Conservation (phyloP, 2,888 invertebrate species). For the Cephonodes hylas region DNA sequence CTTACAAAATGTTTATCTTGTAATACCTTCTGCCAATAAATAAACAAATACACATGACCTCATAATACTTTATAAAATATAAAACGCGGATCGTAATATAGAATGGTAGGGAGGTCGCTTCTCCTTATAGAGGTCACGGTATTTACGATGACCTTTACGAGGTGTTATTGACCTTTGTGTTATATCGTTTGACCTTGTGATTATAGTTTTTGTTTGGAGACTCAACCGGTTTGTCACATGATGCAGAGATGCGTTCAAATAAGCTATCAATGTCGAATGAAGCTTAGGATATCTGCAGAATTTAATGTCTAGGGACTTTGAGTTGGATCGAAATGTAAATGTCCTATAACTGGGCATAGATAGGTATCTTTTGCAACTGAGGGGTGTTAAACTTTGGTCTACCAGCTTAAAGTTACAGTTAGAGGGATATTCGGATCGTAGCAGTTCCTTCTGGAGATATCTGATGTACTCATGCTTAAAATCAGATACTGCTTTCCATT, state of each 20-base stretch:
- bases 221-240: slow-evolving; percentile 6
- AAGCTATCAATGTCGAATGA: background rate
- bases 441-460: too few relatives aligned
- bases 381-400: too few relatives aligned
- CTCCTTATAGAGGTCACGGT: slow-evolving; percentile 11
- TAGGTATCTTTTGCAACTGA: too few relatives aligned
- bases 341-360: too few relatives aligned
- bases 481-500: too few relatives aligned
- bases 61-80: background rate
- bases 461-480: too few relatives aligned
- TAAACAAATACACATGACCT: background rate
- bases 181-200: slow-evolving; percentile 26
- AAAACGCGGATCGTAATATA: background rate
- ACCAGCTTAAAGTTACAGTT: too few relatives aligned
- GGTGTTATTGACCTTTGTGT: slow-evolving; percentile 31
- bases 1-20: background rate
- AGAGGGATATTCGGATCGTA: too few relatives aligned
- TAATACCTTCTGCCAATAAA: background rate
- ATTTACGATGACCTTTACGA: slow-evolving; percentile 21
- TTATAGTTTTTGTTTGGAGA: background rate
- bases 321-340: too few relatives aligned
- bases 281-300: background rate
- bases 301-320: too few relatives aligned
- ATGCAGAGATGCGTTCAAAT: background rate
- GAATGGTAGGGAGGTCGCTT: background rate